Percentiles rank a stretch among this genome's conserved stretches.
Evolutionary conservation across 1,140 invertebrate genomes (phyloP).

Genomic region (Megalopta genalis): DNA sequence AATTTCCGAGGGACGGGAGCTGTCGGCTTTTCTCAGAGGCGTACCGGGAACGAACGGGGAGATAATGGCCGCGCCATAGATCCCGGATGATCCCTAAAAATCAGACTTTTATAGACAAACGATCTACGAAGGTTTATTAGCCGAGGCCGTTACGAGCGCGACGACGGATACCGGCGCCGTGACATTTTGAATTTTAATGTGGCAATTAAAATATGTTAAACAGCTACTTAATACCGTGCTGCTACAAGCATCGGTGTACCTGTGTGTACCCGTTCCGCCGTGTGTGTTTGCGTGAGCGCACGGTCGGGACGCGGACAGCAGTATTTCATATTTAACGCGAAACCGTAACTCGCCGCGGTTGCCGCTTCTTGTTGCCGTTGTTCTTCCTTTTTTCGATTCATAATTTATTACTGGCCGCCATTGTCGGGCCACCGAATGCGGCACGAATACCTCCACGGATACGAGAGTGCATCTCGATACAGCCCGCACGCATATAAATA

Average conservation of each 20-base stretch:
- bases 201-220: constrained; percentile 74
- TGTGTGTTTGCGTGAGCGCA: neutral
- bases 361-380: constrained; percentile 53
- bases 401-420: constrained; percentile 67
- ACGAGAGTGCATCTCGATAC: constrained; percentile 18
- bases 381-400: constrained; percentile 67
- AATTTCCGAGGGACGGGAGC: neutral
- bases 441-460: constrained; percentile 35
- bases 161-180: neutral
- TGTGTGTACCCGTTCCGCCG: neutral
- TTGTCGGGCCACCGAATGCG: constrained; percentile 28
- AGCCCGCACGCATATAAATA: constrained; percentile 27
- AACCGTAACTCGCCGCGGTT: constrained; percentile 70
- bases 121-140: constrained; percentile 34
- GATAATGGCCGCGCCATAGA: neutral
- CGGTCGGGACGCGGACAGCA: constrained; percentile 54
- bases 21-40: neutral
- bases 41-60: neutral
- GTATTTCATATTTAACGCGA: constrained; percentile 74
- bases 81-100: neutral
- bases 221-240: constrained; percentile 68
- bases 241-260: neutral
- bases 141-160: constrained; percentile 4
- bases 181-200: constrained; percentile 66
- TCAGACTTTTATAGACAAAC: constrained; percentile 35